Evolutionary conservation across 1,140 invertebrate genomes (phyloP), one percentile per base, ranked within the genome.

Genomic region (Orchesella cincta): DNA sequence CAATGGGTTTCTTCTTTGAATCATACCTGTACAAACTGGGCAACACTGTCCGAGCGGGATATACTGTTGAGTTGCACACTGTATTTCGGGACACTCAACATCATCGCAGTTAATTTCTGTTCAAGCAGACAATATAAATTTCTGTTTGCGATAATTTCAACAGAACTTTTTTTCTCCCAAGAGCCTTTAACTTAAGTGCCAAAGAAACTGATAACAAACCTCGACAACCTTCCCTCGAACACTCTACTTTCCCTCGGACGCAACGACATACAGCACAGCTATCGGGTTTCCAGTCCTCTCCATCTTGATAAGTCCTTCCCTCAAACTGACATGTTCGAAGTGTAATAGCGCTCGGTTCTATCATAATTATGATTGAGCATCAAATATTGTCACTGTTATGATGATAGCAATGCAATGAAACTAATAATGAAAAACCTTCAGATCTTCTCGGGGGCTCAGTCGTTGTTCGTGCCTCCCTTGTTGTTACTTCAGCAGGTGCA

Each of bases 191-290:
- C n/a, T n/a, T n/a, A 26, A 75, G 33, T 29, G 2, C 28, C 28
- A 29, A 34, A 26, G 26, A 23, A 75, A 46, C 8, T 46, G 39
- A 62, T 14, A 12, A 34, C 28, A 62, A 73, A 81, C 81, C 81
- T 78, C 76, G 78, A 78, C 82, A 83, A 20, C 83, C 83, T 76
- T 82, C 84, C 31, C 84, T 84, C 51, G 83, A 81, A 79, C 91
- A 92, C 74, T 88, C 88, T 35, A 90, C 87, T 29, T 87, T 85
- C 5, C 90, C 89, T 18, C 82, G 78, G 52, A 83, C 84, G 82
- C 91, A 93, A 67, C 86, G 86, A 83, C 91, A 92, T 29, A 88
- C 85, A 0, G 89, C 90, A 84, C 91, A 92, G 75, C 86, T 86
- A 83, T 90, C 89, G 3, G 89, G 86, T 80, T 87, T 87, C 90